These are phyloP conservation scores for Tenebrio molitor DNA, from an alignment of 1,140 invertebrate genomes.

Conservation along the genomic window DNA sequence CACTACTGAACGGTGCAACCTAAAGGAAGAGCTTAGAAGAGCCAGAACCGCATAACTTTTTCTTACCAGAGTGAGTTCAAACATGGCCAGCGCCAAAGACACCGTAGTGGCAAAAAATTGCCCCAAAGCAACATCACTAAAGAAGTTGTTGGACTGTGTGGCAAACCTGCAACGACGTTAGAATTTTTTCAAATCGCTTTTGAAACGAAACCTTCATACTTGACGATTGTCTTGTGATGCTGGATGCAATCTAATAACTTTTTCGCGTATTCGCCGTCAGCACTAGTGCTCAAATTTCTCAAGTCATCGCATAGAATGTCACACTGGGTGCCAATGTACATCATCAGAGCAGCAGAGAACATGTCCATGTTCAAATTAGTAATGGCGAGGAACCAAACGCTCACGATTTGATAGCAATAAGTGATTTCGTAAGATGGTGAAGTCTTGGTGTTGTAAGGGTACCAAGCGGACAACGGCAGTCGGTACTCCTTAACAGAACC, in stretches of 20 bases:
- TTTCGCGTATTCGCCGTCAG: background rate
- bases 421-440: background rate
- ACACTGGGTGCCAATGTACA: background rate
- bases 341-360: background rate
- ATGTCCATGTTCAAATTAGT: background rate
- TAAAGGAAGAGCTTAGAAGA: background rate
- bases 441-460: background rate
- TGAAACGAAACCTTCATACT: background rate
- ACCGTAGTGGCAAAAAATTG: background rate
- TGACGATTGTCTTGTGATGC: background rate
- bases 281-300: background rate
- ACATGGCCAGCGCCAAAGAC: background rate
- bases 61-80: background rate
- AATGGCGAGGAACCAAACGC: background rate
- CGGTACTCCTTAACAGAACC: background rate
- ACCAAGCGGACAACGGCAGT: background rate
- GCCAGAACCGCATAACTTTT: background rate
- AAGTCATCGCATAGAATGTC: constrained; percentile 1
- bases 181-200: background rate
- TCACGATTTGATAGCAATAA: background rate
- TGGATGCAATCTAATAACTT: background rate
- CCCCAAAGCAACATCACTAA: background rate
- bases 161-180: too few species aligned
- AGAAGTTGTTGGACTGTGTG: background rate
- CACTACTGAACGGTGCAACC: background rate